phyloP scores from a whole-genome alignment of 2,888 invertebrate genomes.

The Campoletis raptor region DNA sequence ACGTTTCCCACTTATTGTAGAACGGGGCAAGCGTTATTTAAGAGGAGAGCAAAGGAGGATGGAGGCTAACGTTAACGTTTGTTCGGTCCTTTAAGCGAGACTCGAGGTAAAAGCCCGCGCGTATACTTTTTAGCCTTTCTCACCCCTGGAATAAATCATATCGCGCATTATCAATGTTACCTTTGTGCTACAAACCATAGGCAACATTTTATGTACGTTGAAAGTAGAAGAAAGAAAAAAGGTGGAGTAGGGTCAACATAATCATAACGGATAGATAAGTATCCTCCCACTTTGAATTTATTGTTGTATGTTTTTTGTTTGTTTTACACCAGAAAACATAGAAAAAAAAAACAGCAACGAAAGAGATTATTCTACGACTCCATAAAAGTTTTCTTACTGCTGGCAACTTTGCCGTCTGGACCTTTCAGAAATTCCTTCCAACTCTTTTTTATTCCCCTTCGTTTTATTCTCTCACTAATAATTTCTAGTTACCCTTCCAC shows the following conservation, averaged over 20 bases:
- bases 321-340: background rate
- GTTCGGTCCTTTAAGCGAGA: conserved; percentile 35
- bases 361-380: background rate
- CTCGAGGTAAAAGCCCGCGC: conserved; percentile 31
- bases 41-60: background rate
- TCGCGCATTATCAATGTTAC: conserved; percentile 13
- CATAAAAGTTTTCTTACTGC: conserved; percentile 14
- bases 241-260: background rate
- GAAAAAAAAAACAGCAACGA: conserved; percentile 3
- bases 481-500: conserved; percentile 1
- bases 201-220: background rate
- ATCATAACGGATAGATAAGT: background rate
- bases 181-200: conserved; percentile 11
- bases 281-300: background rate
- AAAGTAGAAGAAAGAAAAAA: background rate
- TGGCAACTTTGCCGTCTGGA: conserved; percentile 21
- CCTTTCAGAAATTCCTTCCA: conserved; percentile 18
- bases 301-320: background rate
- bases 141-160: conserved; percentile 40
- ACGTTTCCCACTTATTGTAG: conserved; percentile 71
- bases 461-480: conserved; percentile 8
- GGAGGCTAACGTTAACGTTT: conserved; percentile 9
- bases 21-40: conserved; percentile 48
- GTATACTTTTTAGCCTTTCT: conserved; percentile 15
- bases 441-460: background rate